These are phyloP conservation scores for Trinorchestia longiramus DNA, from an alignment of 1,140 invertebrate species.

Conservation along the genomic window DNA sequence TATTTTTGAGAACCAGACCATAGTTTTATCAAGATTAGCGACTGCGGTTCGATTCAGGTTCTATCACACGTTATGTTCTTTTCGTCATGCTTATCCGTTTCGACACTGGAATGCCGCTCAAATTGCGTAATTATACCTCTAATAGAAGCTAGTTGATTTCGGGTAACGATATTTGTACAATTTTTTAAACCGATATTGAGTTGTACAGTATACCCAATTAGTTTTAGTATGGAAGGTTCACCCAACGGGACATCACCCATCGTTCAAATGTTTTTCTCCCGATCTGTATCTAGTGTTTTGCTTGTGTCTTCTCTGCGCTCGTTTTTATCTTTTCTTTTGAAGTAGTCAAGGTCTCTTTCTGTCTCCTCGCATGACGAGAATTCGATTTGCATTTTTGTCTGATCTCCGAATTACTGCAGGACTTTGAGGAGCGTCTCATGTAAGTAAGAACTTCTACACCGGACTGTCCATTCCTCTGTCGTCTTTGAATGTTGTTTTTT, in stretches of 20 bases:
- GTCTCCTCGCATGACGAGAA: neutral
- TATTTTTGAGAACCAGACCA: too few species aligned
- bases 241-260: neutral
- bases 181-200: too few species aligned
- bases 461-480: neutral
- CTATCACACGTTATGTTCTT: too few species aligned
- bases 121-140: too few species aligned
- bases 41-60: too few species aligned
- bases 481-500: constrained; percentile 4
- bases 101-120: too few species aligned
- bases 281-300: neutral
- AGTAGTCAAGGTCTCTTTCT: neutral
- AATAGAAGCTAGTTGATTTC: too few species aligned
- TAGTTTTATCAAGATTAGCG: too few species aligned
- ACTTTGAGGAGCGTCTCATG: constrained; percentile 20
- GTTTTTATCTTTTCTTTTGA: neutral
- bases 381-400: constrained; percentile 54
- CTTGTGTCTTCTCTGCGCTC: neutral
- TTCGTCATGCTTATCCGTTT: too few species aligned
- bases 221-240: too few species aligned
- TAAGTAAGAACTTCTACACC: neutral
- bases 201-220: too few species aligned
- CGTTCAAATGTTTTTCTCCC: neutral
- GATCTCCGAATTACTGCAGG: constrained; percentile 37
- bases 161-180: too few species aligned